Evolutionary conservation across 2,888 invertebrate genomes (phyloP).

Genomic region (Odontomyia ornata): DNA sequence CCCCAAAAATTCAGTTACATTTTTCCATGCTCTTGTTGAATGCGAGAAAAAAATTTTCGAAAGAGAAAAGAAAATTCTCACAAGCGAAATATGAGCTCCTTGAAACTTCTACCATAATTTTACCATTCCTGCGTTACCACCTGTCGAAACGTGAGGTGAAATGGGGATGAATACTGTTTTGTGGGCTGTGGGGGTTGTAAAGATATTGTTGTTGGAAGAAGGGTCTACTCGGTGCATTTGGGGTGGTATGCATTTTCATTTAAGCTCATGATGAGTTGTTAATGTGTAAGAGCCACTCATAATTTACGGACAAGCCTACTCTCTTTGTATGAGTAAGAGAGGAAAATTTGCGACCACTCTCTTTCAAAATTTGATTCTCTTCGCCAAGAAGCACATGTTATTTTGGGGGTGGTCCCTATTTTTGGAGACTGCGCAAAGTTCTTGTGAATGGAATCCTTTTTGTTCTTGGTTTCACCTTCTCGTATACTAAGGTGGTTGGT

Average conservation of each 20-base stretch:
- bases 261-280: constrained; percentile 42
- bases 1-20: background rate
- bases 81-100: background rate
- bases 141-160: background rate
- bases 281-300: constrained; percentile 37
- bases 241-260: constrained; percentile 16
- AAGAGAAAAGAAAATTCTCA: constrained; percentile 27
- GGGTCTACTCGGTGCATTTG: background rate
- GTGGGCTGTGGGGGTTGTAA: background rate
- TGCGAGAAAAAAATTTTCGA: constrained; percentile 4
- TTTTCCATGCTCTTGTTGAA: constrained; percentile 14
- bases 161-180: background rate
- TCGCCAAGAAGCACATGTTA: constrained; percentile 30
- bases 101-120: background rate
- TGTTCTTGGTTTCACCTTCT: background rate
- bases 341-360: too few species aligned
- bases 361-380: constrained; percentile 1
- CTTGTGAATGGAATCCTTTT: background rate
- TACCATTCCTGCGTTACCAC: background rate
- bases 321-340: constrained; percentile 1
- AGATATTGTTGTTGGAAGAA: too few species aligned
- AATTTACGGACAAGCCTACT: constrained; percentile 3
- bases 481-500: too few species aligned
- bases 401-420: constrained; percentile 40
- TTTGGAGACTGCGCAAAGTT: constrained; percentile 14